Conservation (phyloP, 2,888 invertebrate species). For the Tetanocera ferruginea region DNA sequence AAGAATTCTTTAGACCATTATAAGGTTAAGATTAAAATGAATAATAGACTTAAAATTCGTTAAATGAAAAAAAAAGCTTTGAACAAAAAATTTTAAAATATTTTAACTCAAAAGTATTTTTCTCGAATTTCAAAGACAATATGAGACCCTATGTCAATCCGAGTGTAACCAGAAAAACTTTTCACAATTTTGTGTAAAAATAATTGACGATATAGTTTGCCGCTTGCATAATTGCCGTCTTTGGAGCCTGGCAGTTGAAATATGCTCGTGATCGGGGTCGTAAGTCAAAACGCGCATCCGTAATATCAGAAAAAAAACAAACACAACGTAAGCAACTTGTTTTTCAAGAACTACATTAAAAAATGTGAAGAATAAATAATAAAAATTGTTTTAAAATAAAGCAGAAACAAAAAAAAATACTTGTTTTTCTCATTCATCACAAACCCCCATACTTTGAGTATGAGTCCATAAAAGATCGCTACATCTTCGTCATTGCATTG, state of each 20-base stretch:
- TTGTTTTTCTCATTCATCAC: slow-evolving; percentile 30
- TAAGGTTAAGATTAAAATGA: too few species aligned
- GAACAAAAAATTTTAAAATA: too few species aligned
- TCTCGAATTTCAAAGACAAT: too few species aligned
- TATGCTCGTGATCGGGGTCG: slow-evolving; percentile 39
- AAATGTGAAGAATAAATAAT: slow-evolving; percentile 33
- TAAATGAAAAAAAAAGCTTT: too few species aligned
- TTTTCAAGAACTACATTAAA: slow-evolving; percentile 7
- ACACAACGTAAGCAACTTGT: slow-evolving; percentile 2
- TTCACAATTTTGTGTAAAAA: background rate
- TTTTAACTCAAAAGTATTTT: too few species aligned
- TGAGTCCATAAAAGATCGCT: slow-evolving; percentile 53
- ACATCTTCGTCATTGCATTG: slow-evolving; percentile 60
- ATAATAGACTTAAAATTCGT: too few species aligned
- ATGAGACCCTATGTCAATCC: too few species aligned
- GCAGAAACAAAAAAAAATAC: slow-evolving; percentile 35
- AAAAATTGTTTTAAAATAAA: slow-evolving; percentile 40
- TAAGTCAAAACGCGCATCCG: slow-evolving; percentile 48
- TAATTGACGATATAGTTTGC: background rate
- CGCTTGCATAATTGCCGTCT: slow-evolving; percentile 50
- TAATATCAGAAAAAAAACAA: slow-evolving; percentile 31
- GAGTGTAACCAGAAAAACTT: background rate
- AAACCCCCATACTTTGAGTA: slow-evolving; percentile 33
- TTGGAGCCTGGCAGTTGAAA: slow-evolving; percentile 39
- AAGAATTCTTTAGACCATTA: too few species aligned